These are phyloP conservation scores for Brassicogethes aeneus DNA, from an alignment of 2,888 invertebrate genomes.

Conservation along the genomic window DNA sequence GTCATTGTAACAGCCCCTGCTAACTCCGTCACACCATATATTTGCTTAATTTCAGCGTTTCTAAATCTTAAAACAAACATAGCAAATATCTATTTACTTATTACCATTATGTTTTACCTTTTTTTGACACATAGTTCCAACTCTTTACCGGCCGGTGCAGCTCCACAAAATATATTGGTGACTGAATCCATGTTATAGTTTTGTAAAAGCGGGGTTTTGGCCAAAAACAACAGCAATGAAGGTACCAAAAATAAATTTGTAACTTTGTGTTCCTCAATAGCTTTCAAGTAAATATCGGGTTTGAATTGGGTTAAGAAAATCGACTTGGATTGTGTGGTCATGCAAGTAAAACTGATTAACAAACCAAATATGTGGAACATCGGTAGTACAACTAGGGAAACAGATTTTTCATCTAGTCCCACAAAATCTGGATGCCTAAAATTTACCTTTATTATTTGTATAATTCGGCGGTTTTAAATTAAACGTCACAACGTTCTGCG, in stretches of 20 bases:
- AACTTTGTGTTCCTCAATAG: constrained; percentile 1
- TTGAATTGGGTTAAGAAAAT: not conserved
- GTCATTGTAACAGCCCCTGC: not conserved
- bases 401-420: not conserved
- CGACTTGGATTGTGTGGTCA: not conserved
- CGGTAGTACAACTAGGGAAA: not conserved
- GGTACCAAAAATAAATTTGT: not conserved
- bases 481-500: too few species aligned
- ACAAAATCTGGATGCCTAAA: not conserved
- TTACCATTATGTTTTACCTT: not conserved
- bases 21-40: constrained; percentile 4
- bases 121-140: not conserved
- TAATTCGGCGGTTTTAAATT: too few species aligned
- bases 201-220: constrained; percentile 1
- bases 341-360: not conserved
- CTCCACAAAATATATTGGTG: constrained; percentile 4
- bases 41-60: not conserved
- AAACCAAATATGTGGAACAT: constrained; percentile 2
- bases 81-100: not conserved
- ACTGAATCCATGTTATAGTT: constrained; percentile 5
- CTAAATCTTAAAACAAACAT: not conserved
- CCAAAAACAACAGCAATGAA: constrained; percentile 2
- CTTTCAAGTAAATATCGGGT: constrained; percentile 3
- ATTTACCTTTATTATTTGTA: too few species aligned
- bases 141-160: constrained; percentile 4